These are phyloP conservation scores for Sinocyclocheilus grahami DNA, from an alignment of 2,113 vertebrate genomes.

Conservation along the genomic window DNA sequence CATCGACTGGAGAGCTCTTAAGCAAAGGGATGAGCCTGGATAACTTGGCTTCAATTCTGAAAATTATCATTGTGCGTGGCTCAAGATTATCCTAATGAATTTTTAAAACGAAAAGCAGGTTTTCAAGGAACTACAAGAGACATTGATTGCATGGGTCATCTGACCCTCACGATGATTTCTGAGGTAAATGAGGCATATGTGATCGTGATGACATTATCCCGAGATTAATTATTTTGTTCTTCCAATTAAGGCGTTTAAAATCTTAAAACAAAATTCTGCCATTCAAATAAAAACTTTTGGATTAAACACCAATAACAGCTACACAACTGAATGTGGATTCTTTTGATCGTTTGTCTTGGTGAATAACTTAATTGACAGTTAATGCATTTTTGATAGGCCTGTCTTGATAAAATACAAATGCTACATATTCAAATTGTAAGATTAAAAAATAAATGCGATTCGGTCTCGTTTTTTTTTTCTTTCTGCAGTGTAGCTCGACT, in stretches of 20 bases:
- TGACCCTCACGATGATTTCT: neutral
- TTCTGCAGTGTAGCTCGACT: neutral
- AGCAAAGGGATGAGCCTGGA: constrained; percentile 69
- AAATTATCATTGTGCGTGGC: neutral
- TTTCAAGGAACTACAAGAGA: neutral
- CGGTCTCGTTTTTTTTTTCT: neutral
- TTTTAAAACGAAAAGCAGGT: constrained; percentile 18
- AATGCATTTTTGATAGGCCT: neutral
- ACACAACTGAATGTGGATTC: neutral
- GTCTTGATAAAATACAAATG: neutral
- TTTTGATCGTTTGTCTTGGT: neutral
- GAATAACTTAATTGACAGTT: neutral
- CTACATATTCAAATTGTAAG: too few species aligned
- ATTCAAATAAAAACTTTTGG: neutral
- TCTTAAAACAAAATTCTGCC: neutral
- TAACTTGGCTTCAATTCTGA: constrained; percentile 18
- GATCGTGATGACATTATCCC: neutral
- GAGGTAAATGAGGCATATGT: neutral
- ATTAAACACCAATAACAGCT: neutral
- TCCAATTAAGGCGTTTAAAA: neutral
- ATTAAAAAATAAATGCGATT: neutral
- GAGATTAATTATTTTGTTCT: constrained; percentile 3
- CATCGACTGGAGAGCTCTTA: constrained; percentile 84
- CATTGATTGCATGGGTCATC: neutral
- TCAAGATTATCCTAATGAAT: constrained; percentile 35